A percentile compares a stretch with the other conserved stretches of the same genome.
Evolutionary conservation across 2,888 invertebrate genomes (phyloP).

Genomic region (Patella pellucida): DNA sequence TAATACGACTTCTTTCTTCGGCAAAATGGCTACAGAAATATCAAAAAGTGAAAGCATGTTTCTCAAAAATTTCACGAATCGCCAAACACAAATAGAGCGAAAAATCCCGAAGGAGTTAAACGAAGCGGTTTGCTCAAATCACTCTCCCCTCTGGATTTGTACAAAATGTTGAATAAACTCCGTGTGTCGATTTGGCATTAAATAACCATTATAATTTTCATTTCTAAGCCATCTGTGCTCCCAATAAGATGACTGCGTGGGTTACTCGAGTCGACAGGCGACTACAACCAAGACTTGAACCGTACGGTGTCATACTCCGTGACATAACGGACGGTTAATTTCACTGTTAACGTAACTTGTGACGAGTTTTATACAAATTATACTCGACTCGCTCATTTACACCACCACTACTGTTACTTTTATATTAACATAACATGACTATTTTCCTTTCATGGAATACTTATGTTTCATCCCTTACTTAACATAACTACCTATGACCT

Average conservation of each 20-base stretch:
- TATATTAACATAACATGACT: too few species aligned
- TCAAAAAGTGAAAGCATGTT: constrained; percentile 10
- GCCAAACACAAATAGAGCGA: constrained; percentile 7
- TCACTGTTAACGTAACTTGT: neutral
- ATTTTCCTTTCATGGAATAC: too few species aligned
- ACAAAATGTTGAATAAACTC: neutral
- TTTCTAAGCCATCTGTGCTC: constrained; percentile 8
- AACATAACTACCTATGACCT: too few species aligned
- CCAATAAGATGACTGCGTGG: neutral
- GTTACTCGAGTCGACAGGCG: too few species aligned
- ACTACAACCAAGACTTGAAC: neutral
- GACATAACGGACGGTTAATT: constrained; percentile 2
- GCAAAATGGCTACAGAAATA: constrained; percentile 2
- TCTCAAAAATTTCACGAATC: constrained; percentile 12
- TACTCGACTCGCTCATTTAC: too few species aligned
- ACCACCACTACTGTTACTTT: too few species aligned
- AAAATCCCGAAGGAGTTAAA: neutral
- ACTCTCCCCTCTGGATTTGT: constrained; percentile 4
- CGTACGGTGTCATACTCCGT: constrained; percentile 5
- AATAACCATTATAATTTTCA: constrained; percentile 7
- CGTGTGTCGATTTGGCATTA: neutral
- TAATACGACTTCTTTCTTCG: constrained; percentile 4
- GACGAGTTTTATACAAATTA: too few species aligned
- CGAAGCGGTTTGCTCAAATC: neutral
- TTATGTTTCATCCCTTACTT: too few species aligned